phyloP scores from a whole-genome alignment of 2,797 vertebrate genomes.

The Coregonus sp. region DNA sequence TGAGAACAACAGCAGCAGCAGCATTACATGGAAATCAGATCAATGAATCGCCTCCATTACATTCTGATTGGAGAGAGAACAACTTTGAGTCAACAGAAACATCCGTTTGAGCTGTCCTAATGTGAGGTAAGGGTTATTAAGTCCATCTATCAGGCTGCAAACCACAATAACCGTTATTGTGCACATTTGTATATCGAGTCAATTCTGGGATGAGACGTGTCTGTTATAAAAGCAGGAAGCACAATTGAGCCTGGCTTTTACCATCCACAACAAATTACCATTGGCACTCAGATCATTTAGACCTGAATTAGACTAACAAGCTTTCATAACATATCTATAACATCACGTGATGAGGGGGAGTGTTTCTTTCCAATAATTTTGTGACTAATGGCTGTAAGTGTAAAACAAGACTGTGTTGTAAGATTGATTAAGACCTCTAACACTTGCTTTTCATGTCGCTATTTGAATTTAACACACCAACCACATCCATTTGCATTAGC shows the following conservation, averaged over 20 bases:
- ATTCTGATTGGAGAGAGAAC: constrained; percentile 22
- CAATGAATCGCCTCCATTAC: constrained; percentile 38
- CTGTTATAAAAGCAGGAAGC: constrained; percentile 27
- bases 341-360: not conserved
- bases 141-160: constrained; percentile 40
- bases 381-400: constrained; percentile 6
- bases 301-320: constrained; percentile 25
- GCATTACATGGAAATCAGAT: constrained; percentile 25
- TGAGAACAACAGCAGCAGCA: constrained; percentile 28
- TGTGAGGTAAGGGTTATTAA: constrained; percentile 40
- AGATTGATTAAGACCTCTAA: constrained; percentile 23
- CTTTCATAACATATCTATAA: constrained; percentile 29
- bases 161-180: constrained; percentile 44
- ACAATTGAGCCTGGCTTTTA: constrained; percentile 18
- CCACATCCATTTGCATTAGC: not conserved
- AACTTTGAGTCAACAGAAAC: constrained; percentile 19
- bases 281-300: constrained; percentile 32
- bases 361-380: not conserved
- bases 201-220: constrained; percentile 18
- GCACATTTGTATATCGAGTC: constrained; percentile 25
- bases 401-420: constrained; percentile 14
- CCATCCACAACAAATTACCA: constrained; percentile 33
- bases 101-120: constrained; percentile 36
- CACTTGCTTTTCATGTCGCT: not conserved
- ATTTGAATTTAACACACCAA: not conserved